Evolutionary conservation across 1,140 invertebrate genomes (phyloP), one percentile per base, ranked within the genome.

Genomic region (Tetramorium alpestre): DNA sequence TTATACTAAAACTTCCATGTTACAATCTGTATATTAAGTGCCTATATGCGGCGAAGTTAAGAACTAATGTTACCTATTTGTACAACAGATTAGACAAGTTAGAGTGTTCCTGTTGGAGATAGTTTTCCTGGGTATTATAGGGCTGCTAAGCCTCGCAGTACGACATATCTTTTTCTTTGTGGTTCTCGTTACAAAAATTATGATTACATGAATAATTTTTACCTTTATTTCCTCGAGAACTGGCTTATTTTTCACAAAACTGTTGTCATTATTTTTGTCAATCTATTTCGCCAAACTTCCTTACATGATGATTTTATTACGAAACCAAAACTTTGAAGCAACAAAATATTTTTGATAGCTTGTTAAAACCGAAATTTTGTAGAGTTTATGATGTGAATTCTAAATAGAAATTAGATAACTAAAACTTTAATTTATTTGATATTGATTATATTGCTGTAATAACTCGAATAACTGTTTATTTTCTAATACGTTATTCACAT

Each of bases 11-110:
- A n/a, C n/a, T 78, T 62, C 6, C n/a, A 33, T 4, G 18, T 47
- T 38, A 69, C 44, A 56, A 84, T 90, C 84, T 90, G 69, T 81
- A 69, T 87, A 92, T 89, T 64, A 67, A 90, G 86, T 92, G 86
- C 92, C 92, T 91, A 86, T 22, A 22, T 22, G 22, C 91, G 93
- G 91, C 92, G 60, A 93, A 94, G 90, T 92, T 90, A 93, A 93
- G 91, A 91, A 89, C 90, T 94, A 94, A 95, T 93, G 89, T 88
- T 73, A 58, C 51, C 90, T 90, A 94, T 95, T 95, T 94, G 93
- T 94, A 93, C 93, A 93, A 91, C 77, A 88, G 91, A 93, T 94
- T 94, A 92, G 90, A 89, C 86, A 93, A 92, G 93, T 94, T 93
- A 92, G 91, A 87, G 67, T 85, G 84, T 93, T 88, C 88, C 92